Evolutionary conservation across 2,888 invertebrate genomes (phyloP).

Genomic region (Metacarcinus magister): DNA sequence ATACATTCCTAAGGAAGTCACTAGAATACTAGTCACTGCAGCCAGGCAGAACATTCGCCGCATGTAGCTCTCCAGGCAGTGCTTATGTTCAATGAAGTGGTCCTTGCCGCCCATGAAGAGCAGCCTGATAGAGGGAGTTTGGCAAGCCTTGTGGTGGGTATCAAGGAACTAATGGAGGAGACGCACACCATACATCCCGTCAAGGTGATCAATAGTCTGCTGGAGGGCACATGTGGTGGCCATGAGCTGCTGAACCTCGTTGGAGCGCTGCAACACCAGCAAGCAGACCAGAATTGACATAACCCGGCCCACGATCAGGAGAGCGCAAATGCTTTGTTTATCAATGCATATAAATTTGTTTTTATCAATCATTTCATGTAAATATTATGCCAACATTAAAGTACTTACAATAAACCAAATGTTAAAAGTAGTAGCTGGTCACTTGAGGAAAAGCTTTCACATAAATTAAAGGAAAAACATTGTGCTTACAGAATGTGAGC

Average conservation of each 20-base stretch:
- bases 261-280: neutral
- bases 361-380: neutral
- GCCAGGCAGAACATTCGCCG: neutral
- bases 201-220: neutral
- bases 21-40: neutral
- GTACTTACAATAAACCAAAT: too few species aligned
- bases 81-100: neutral
- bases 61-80: neutral
- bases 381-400: too few species aligned
- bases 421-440: too few species aligned
- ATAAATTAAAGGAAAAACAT: too few species aligned
- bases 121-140: neutral
- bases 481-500: too few species aligned
- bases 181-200: neutral
- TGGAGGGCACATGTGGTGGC: neutral
- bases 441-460: too few species aligned
- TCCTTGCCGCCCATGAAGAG: neutral
- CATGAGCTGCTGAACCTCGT: neutral
- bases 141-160: neutral
- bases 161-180: neutral
- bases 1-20: neutral
- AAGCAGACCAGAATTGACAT: neutral
- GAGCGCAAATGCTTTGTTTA: neutral
- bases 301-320: neutral
- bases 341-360: neutral